These are phyloP conservation scores for Tor tambroides DNA, from an alignment of 2,113 vertebrate genomes.

Conservation along the genomic window DNA sequence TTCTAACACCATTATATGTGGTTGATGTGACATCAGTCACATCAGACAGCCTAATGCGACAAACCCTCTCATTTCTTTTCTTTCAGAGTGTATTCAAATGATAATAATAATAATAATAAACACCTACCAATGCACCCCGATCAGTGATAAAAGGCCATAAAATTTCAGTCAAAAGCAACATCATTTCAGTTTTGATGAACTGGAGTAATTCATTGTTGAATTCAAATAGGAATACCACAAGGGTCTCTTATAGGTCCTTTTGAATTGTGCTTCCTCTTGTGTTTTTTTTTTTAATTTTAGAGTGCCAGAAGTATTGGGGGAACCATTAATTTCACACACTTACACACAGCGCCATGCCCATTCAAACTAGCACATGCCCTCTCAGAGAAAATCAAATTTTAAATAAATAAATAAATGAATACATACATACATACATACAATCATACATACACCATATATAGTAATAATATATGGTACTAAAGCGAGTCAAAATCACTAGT, in stretches of 20 bases:
- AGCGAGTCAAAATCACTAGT: not conserved
- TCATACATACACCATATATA: too few relatives aligned
- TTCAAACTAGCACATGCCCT: not conserved
- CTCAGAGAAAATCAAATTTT: too few relatives aligned
- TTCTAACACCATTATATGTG: slow-evolving; percentile 3
- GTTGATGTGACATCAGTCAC: not conserved
- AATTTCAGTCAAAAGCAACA: not conserved
- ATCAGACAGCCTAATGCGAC: not conserved
- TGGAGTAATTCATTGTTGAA: too few relatives aligned
- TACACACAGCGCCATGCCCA: not conserved
- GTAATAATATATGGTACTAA: not conserved
- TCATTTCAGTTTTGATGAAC: not conserved
- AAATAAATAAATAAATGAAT: not conserved
- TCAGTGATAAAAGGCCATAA: not conserved
- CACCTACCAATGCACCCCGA: not conserved
- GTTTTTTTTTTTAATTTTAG: not conserved
- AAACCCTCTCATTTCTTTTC: not conserved
- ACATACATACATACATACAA: not conserved
- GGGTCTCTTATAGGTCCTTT: not conserved
- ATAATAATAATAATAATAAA: not conserved
- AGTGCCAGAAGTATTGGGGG: not conserved
- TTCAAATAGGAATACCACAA: not conserved
- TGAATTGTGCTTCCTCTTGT: not conserved
- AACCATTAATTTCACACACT: not conserved
- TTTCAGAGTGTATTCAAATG: not conserved